Base-by-base conservation (phyloP, 1,140 invertebrate genomes). In the Prorops nasuta region DNA sequence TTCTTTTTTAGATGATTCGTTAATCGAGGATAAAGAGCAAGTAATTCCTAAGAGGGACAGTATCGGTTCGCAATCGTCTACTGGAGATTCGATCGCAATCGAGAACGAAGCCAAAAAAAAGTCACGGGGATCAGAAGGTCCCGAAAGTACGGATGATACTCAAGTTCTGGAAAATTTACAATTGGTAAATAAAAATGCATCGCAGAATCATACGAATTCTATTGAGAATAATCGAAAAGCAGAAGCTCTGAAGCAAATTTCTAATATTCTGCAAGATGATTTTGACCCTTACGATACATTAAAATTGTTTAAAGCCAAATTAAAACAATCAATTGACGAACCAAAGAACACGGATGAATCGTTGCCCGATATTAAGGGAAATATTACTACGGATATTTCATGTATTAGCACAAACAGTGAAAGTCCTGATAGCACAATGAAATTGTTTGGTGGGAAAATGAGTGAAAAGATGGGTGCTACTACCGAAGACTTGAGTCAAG, bases 211-310 rank as follows among this genome's bases (percentile, higher is more conserved):
- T n/a, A 17, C 15, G 10, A 20, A 17, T 38, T 15, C 7, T 6
- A 45, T 31, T 17, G 49, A 66, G 10, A 50, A 39, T 44, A 31
- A 45, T 9, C 35, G 67, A n/a, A 48, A 40, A 45, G 18, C 55
- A 1, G 58, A 60, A 9, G 53, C 54, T 4, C 59, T 74, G 9
- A 69, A 63, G 32, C 59, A 71, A 28, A 55, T 72, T 21, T 69
- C 70, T 1, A 54, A 60, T 4, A 66, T 71, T 1, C 24, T 74
- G 1, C 53, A 62, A 0, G 61, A 71, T 9, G 50, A 63, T 19
- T 46, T 51, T 1, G 71, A 65, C 55, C 63, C 72, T 40, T 76
- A 77, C 14, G 73, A 77, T 34, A 76, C 75, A 3, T 51, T 77
- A 22, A 76, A 76, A 20, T 50, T 76, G 9, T 77, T 77, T 31